These are phyloP conservation scores for Leptarthrus brevirostris DNA, from an alignment of 2,888 invertebrate species.

Conservation along the genomic window DNA sequence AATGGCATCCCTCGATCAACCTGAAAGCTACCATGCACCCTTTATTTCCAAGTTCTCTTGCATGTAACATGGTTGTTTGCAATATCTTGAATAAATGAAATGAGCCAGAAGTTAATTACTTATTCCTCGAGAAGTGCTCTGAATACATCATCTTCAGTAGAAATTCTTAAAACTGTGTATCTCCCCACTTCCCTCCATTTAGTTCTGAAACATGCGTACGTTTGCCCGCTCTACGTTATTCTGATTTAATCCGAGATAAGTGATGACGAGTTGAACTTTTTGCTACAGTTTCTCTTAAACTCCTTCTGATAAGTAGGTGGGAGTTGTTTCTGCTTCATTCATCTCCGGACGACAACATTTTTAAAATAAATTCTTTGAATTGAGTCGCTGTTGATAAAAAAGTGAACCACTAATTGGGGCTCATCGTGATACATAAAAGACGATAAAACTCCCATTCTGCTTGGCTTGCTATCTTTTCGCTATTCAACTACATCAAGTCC, in stretches of 20 bases:
- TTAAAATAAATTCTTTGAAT: conserved; percentile 42
- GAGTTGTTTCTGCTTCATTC: conserved; percentile 26
- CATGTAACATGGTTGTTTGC: conserved; percentile 2
- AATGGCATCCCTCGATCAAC: background rate
- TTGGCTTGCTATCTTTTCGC: conserved; percentile 7
- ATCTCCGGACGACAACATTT: conserved; percentile 22
- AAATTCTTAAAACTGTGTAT: conserved; percentile 28
- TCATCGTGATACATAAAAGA: conserved; percentile 44
- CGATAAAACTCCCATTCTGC: conserved; percentile 45
- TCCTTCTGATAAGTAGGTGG: conserved; percentile 14
- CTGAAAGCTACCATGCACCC: background rate
- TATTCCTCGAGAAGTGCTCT: conserved; percentile 17
- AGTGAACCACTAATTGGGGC: conserved; percentile 43
- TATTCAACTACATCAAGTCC: conserved; percentile 7
- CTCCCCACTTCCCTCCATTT: background rate
- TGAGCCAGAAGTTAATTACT: conserved; percentile 39
- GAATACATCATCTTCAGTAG: conserved; percentile 26
- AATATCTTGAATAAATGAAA: conserved; percentile 38
- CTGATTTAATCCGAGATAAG: background rate
- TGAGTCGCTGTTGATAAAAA: conserved; percentile 31
- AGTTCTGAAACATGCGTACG: conserved; percentile 7
- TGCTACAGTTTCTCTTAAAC: conserved; percentile 33
- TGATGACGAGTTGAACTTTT: conserved; percentile 11
- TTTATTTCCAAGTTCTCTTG: background rate
- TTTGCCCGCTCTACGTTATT: background rate